These are phyloP conservation scores for Dasyurus viverrinus DNA, from an alignment of 2,113 vertebrate species.

Conservation along the genomic window DNA sequence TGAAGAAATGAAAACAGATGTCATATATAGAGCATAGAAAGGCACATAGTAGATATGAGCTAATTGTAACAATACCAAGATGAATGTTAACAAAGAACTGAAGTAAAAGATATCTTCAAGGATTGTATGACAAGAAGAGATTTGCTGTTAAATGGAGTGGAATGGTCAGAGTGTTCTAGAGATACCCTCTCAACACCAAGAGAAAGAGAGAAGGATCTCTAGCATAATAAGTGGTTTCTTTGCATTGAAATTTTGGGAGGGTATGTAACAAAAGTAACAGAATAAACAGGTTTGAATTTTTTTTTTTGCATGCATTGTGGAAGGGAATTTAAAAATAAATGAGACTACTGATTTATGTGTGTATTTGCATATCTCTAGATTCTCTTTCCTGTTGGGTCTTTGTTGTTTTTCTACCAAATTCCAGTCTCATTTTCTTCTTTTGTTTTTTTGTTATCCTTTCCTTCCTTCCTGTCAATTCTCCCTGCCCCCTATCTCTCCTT, in stretches of 20 bases:
- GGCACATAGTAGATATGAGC: neutral
- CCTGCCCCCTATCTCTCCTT: neutral
- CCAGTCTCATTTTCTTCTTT: conserved; percentile 5
- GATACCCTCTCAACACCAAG: neutral
- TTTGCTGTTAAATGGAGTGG: neutral
- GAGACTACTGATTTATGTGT: neutral
- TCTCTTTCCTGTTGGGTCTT: neutral
- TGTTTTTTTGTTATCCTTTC: conserved; percentile 33
- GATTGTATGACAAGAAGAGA: neutral
- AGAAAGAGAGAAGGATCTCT: neutral
- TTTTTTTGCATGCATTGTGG: neutral
- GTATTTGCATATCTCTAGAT: neutral
- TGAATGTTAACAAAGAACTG: neutral
- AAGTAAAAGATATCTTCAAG: neutral
- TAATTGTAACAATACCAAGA: neutral
- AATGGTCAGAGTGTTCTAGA: neutral
- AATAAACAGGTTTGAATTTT: neutral
- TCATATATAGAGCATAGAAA: neutral
- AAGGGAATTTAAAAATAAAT: neutral
- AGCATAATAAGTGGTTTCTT: neutral
- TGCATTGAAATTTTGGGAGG: neutral
- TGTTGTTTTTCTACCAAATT: conserved; percentile 1
- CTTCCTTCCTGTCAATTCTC: conserved; percentile 40
- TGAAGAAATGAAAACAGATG: neutral
- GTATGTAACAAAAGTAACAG: neutral